These are phyloP conservation scores for Zoroaster sp. DNA, from an alignment of 53 echinoderm and acorn worm species.

Conservation along the genomic window DNA sequence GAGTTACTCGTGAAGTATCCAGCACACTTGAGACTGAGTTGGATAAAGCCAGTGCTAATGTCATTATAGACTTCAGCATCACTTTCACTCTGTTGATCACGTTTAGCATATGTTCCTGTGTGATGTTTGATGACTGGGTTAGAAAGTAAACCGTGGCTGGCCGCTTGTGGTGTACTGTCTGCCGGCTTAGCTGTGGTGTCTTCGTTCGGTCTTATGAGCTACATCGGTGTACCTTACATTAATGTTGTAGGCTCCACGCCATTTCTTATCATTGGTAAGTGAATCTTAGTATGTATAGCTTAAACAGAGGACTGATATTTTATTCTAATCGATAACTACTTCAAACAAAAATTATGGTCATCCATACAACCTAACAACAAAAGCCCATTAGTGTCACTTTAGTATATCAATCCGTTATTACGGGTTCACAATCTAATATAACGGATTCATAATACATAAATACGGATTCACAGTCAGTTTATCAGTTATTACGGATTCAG, in stretches of 20 bases:
- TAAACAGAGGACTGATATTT: too few relatives aligned
- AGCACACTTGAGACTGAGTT: constrained; percentile 51
- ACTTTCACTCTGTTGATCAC: constrained; percentile 53
- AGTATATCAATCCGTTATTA: too few relatives aligned
- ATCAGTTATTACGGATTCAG: too few relatives aligned
- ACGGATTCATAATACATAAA: too few relatives aligned
- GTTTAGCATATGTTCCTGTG: constrained; percentile 47
- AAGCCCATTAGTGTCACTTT: too few relatives aligned
- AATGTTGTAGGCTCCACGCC: constrained; percentile 44
- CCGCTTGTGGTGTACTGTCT: constrained; percentile 41
- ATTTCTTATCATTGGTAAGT: constrained; percentile 62
- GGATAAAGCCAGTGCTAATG: constrained; percentile 18
- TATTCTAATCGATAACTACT: too few relatives aligned
- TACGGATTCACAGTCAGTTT: too few relatives aligned
- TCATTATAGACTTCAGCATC: constrained; percentile 31
- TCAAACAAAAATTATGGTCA: too few relatives aligned
- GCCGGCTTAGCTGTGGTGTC: constrained; percentile 59
- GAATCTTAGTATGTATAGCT: too few relatives aligned
- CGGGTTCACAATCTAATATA: too few relatives aligned
- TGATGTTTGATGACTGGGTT: constrained; percentile 66
- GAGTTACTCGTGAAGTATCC: constrained; percentile 36
- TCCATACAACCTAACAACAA: too few relatives aligned
- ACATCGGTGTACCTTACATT: constrained; percentile 41
- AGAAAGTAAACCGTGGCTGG: constrained; percentile 54
- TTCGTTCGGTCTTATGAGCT: constrained; percentile 58